Percentiles rank a stretch among this genome's conserved stretches.
These are phyloP conservation scores for Passer montanus DNA, from an alignment of 2,113 vertebrate species.

Conservation along the genomic window DNA sequence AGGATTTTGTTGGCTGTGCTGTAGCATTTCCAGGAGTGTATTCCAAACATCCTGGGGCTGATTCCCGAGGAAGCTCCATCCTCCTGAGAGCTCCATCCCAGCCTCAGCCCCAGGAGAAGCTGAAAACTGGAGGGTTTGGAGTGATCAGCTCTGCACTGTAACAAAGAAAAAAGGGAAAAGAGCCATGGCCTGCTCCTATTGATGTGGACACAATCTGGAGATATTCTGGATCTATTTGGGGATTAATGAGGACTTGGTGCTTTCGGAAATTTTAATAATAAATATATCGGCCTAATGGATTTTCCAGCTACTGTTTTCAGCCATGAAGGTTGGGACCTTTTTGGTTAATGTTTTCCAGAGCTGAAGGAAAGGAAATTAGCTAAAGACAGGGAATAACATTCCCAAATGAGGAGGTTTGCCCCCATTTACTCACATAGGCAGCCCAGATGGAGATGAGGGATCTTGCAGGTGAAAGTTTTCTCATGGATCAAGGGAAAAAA, in stretches of 20 bases:
- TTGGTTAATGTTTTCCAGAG: constrained; percentile 33
- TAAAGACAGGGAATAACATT: not conserved
- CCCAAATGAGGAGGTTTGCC: not conserved
- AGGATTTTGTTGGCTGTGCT: not conserved
- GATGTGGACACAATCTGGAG: not conserved
- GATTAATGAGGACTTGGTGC: not conserved
- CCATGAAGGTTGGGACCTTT: not conserved
- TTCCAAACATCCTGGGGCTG: rapidly evolving
- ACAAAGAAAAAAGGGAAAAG: not conserved
- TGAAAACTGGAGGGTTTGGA: not conserved
- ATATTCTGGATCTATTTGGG: not conserved
- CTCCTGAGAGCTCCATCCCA: not conserved
- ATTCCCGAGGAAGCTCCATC: not conserved
- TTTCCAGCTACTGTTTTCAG: constrained; percentile 44
- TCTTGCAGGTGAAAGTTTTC: not conserved
- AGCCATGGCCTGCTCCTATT: not conserved
- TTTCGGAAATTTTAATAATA: not conserved
- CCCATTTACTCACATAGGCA: not conserved
- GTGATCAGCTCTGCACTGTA: not conserved
- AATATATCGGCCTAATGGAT: not conserved
- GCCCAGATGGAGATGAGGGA: not conserved
- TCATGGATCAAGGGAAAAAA: not conserved
- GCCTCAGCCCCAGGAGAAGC: not conserved
- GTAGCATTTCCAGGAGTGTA: not conserved
- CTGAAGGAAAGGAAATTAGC: not conserved